Evolutionary conservation across 2,888 invertebrate genomes (phyloP), one percentile per base, ranked within the genome.

Genomic region (Drosophila neotestacea): DNA sequence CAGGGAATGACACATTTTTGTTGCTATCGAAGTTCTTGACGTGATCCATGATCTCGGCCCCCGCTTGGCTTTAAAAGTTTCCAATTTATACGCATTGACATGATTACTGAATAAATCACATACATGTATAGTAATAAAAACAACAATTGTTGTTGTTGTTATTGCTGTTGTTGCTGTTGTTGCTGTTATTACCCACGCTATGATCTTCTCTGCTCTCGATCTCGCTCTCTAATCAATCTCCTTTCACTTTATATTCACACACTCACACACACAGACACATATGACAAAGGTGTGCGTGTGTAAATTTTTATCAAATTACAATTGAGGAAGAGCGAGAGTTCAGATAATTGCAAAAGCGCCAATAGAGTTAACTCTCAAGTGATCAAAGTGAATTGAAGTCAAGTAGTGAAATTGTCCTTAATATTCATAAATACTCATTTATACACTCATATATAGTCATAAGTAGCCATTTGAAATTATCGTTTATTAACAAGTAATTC

Each of bases 401-500:
- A 85, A 87, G 80, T 78, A 87, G 87, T 89, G 87, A 88, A 88
- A 88, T 87, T 90, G 89, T 90, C 89, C 87, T 87, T 84, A 82
- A 77, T 77, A 41, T 54, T 46, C 34, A 50, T 41, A 46, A 46
- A 13, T n/a, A 30, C 34, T 32, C 70, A 54, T 39, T 54, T 13
- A 54, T 30, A 42, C 22, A 44, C 54, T 4, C 54, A 9, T 27
- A 36, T 36, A 11, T 13, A 55, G 11, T 27, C 44, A 48, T 54
- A 22, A 54, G 41, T 22, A 22, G 30, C 54, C 28, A 58, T 58
- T 58, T 47, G 6, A 28, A 47, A 27, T 46, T 6, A 36, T 46
- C 10, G 13, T n/a, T 27, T 34, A 56, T 56, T 56, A 56, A 6
- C 46, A 46, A 28, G 27, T n/a, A 28, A 30, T 38, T 30, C 4